Conservation (phyloP, 2,888 invertebrate species). For the Lypha dubia region DNA sequence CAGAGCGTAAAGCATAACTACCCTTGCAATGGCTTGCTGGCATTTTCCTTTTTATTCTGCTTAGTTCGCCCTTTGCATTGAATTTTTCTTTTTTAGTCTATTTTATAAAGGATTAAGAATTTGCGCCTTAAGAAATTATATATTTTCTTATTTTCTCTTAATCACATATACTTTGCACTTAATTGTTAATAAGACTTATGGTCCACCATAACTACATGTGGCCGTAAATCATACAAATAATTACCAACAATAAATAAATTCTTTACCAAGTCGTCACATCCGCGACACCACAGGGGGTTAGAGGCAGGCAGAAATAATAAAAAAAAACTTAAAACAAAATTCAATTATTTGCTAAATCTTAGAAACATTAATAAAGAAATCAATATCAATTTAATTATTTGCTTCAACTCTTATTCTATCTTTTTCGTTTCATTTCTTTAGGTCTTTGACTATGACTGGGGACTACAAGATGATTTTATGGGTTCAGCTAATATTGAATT, state of each 20-base stretch:
- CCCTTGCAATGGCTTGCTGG: too few species aligned
- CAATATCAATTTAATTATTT: background rate
- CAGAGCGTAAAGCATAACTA: too few species aligned
- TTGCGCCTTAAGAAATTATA: too few species aligned
- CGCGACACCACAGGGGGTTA: too few species aligned
- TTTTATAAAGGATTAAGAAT: background rate
- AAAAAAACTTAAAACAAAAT: background rate
- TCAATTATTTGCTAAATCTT: background rate
- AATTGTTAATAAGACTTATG: background rate
- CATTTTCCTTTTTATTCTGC: too few species aligned
- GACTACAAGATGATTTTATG: slow-evolving; percentile 98
- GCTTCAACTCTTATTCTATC: background rate
- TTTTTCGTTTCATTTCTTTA: slow-evolving; percentile 78
- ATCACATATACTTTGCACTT: background rate
- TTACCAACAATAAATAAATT: slow-evolving; percentile 6
- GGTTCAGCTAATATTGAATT: slow-evolving; percentile 94
- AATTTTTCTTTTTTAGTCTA: too few species aligned
- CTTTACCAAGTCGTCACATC: background rate
- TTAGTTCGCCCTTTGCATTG: too few species aligned
- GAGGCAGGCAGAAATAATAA: background rate
- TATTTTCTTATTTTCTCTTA: background rate
- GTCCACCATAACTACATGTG: slow-evolving; percentile 13
- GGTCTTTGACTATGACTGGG: slow-evolving; percentile 99
- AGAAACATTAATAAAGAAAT: background rate
- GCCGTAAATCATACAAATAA: slow-evolving; percentile 14